Base-by-base conservation (phyloP, 2,888 invertebrate species). In the Electrophaes corylata region DNA sequence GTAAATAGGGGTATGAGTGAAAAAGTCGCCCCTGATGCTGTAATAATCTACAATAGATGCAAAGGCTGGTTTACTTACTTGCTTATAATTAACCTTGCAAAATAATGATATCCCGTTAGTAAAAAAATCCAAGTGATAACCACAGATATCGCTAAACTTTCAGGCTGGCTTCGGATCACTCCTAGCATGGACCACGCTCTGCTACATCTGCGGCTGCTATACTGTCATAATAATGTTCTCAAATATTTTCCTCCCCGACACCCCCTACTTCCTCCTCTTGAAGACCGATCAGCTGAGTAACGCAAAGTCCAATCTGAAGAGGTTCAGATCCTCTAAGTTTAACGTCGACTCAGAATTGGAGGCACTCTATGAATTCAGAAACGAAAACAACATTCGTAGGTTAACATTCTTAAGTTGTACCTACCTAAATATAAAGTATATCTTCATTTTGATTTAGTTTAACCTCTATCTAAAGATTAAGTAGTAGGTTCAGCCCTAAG, bases 331-430 rank as follows among this genome's bases (percentile, higher is more conserved):
- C 0, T 48, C 49, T 0, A 54, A 66, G 6, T 82, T 79, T 40
- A 62, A 82, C 23, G 31, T 81, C 1, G 67, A 78, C 0, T 59
- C 54, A 0, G 88, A 88, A 66, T 67, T 86, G 51, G 66, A 71
- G 0, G 73, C 80, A 1, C 53, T 88, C 16, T 60, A 72, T 8
- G 82, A 84, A 3, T 88, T 79, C 58, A 83, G 81, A 62, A 43
- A 19, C 6, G 70, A 67, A 23, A 85, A 86, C 74, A 61, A 79
- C 67, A 80, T 86, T 78, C 76, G 74, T 75, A 79, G 73, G 83
- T 85, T 68, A 74, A 49, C 16, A 52, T 53, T 56, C 26, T 12
- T 31, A 45, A 16, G 26, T 51, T n/a, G 20, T 20, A 20, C 5
- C 20, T 0, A 20, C 20, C 20, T 20, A 20, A 37, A 2, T 35